A percentile compares a stretch with the other conserved stretches of the same genome.
These are phyloP conservation scores for Bubo bubo DNA, from an alignment of 2,113 vertebrate genomes.

Conservation along the genomic window DNA sequence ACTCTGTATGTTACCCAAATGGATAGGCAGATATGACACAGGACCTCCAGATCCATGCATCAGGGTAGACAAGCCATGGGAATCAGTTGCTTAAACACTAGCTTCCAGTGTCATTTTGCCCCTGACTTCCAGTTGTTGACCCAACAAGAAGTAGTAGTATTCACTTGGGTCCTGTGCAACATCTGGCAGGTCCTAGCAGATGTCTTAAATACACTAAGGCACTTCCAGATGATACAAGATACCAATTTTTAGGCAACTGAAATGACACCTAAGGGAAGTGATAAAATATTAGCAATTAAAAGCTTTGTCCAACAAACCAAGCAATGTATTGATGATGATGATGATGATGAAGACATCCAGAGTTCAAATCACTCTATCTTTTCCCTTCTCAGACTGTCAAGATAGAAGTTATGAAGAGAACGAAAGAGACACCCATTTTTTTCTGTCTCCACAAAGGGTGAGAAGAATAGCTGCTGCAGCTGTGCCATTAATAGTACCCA, in stretches of 20 bases:
- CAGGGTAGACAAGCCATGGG: not conserved
- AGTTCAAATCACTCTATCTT: not conserved
- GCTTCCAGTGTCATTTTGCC: not conserved
- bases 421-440: not conserved
- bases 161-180: not conserved
- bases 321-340: not conserved
- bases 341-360: not conserved
- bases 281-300: not conserved
- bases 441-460: not conserved
- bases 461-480: not conserved
- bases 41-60: not conserved
- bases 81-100: not conserved
- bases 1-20: not conserved
- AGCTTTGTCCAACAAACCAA: not conserved
- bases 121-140: not conserved
- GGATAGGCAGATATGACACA: not conserved
- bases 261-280: not conserved
- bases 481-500: not conserved
- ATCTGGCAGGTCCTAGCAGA: not conserved
- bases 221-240: not conserved
- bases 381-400: not conserved
- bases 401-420: not conserved
- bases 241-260: not conserved
- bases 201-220: not conserved
- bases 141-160: not conserved